Percentiles rank a stretch among this genome's conserved stretches.
Evolutionary conservation across 2,888 invertebrate species (phyloP).

Genomic region (Eupithecia exiguata): DNA sequence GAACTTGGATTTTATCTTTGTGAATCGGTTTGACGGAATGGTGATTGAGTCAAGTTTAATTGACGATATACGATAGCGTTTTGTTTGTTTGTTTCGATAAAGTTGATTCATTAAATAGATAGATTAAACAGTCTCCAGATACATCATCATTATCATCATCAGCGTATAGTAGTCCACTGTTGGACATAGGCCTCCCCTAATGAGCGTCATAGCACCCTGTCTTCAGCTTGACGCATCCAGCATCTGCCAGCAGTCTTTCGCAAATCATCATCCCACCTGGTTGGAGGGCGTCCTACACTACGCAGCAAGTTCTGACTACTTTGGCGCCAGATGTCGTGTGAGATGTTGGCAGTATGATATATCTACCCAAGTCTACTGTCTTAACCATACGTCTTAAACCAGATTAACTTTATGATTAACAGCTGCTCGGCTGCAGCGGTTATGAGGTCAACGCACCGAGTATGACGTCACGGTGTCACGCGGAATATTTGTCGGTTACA

Average conservation of each 20-base stretch:
- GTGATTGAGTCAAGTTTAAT: constrained; percentile 9
- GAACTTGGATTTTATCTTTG: constrained; percentile 36
- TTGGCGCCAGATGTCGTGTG: background rate
- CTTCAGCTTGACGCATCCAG: no score
- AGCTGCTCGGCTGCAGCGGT: constrained; percentile 15
- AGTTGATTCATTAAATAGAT: background rate
- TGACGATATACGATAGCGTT: constrained; percentile 1
- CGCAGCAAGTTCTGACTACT: background rate
- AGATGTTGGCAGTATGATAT: background rate
- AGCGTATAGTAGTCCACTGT: no score
- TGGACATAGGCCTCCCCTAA: no score
- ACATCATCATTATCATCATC: background rate
- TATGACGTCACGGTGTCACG: constrained; percentile 28
- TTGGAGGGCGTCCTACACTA: no score
- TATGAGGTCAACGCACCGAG: constrained; percentile 24
- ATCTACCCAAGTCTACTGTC: background rate
- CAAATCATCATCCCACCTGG: no score
- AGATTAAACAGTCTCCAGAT: background rate
- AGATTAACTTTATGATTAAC: constrained; percentile 15
- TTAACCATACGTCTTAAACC: constrained; percentile 11
- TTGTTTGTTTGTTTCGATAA: constrained; percentile 2
- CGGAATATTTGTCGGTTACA: constrained; percentile 11
- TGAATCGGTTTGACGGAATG: constrained; percentile 14
- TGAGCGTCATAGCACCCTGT: no score
- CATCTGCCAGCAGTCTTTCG: no score